phyloP scores from a whole-genome alignment of 1,140 invertebrate species.

The Cydia fagiglandana region DNA sequence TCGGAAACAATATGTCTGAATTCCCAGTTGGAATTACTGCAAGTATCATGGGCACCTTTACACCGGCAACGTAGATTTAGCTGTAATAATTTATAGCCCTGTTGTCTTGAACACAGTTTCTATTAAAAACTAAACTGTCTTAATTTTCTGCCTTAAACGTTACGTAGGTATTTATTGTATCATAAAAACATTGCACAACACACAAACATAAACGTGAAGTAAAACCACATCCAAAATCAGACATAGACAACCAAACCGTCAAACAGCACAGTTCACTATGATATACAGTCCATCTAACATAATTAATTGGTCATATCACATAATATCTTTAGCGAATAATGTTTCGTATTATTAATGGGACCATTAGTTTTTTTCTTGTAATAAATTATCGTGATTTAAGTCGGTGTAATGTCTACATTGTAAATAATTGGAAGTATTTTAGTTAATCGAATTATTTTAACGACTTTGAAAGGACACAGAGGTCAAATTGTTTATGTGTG shows the following conservation, averaged over 20 bases:
- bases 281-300: not conserved
- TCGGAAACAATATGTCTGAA: too few relatives aligned
- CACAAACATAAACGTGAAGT: not conserved
- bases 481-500: too few relatives aligned
- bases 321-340: slow-evolving; percentile 30
- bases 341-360: not conserved
- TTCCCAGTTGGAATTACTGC: too few relatives aligned
- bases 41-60: too few relatives aligned
- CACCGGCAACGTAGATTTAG: too few relatives aligned
- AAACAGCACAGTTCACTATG: not conserved
- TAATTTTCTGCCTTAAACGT: too few relatives aligned
- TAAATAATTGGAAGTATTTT: not conserved
- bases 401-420: not conserved
- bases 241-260: not conserved
- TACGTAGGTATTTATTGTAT: too few relatives aligned
- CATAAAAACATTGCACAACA: not conserved
- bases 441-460: not conserved
- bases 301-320: slow-evolving; percentile 28
- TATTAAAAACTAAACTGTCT: too few relatives aligned
- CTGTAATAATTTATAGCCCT: too few relatives aligned
- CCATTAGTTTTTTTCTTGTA: slow-evolving; percentile 28
- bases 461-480: not conserved
- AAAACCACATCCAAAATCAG: not conserved
- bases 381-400: slow-evolving; percentile 26
- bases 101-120: too few relatives aligned